Evolutionary conservation across 2,888 invertebrate species (phyloP), one percentile per base, ranked within the genome.

Genomic region (Macrophya annulata): DNA sequence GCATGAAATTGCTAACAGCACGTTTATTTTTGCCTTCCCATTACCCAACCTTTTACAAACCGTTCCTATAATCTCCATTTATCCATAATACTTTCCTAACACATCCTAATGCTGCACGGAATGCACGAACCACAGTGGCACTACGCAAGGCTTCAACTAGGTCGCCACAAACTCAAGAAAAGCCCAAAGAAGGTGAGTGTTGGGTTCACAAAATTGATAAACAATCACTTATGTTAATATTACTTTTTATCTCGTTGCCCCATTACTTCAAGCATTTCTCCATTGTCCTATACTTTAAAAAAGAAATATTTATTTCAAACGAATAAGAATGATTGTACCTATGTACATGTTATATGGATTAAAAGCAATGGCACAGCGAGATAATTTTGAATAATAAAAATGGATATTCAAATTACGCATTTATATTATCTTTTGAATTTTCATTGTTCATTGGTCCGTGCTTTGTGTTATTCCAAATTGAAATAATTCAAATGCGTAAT

Each of bases 1-100:
- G 93, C 92, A 93, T 93, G 93, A 91, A 84, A 88, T 91, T 85
- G 92, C 92, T 93, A 93, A 93, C 91, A 91, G 92, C 93, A 93
- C 92, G 92, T 92, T 92, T 92, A 90, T 92, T 92, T 92, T 90
- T 92, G 89, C 90, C 91, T 91, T 86, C 87, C 86, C 87, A 48
- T 87, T 84, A 77, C 84, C 87, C 74, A 82, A 76, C 88, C 86
- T 65, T 62, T 83, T 65, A 86, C 76, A 15, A 85, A 74, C 84
- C 84, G 8, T n/a, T 72, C 59, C 74, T 40, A 31, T 72, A 43
- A 62, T 65, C 21, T 84, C 85, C 76, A 2, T 40, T 87, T 81
- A 84, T 88, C 88, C 79, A 21, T 55, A 84, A 85, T 85, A 21
- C 51, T 59, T 85, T 85, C 87, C 87, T 51, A 87, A 88, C 88